phyloP scores from a whole-genome alignment of 1,140 invertebrate species.

The Pseudoatta argentina region DNA sequence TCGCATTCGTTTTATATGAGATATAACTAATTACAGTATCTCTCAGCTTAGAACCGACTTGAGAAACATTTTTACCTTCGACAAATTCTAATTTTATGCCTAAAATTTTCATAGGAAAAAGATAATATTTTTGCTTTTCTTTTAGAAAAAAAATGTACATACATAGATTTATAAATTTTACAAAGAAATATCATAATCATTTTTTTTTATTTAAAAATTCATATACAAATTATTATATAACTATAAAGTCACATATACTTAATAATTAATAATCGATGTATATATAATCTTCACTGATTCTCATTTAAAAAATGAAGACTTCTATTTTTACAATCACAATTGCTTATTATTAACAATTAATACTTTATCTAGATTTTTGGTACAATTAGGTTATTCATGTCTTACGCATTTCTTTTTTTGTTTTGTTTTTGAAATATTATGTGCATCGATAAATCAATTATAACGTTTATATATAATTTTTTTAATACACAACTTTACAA shows the following conservation, averaged over 20 bases:
- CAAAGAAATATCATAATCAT: background rate
- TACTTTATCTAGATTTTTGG: background rate
- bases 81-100: background rate
- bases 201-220: background rate
- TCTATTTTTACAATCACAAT: background rate
- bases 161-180: background rate
- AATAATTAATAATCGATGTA: background rate
- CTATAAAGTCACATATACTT: background rate
- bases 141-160: background rate
- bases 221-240: background rate
- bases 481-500: too few relatives aligned
- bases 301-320: background rate
- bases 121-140: background rate
- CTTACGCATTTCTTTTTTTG: too few relatives aligned
- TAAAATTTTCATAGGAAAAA: background rate
- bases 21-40: background rate
- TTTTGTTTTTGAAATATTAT: too few relatives aligned
- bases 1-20: background rate
- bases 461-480: too few relatives aligned
- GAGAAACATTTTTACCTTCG: background rate
- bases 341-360: background rate
- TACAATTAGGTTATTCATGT: too few relatives aligned
- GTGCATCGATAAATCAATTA: too few relatives aligned
- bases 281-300: background rate
- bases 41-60: background rate